phyloP scores from a whole-genome alignment of 64 coral and sea anemone species.

The Platygyra sinensis region DNA sequence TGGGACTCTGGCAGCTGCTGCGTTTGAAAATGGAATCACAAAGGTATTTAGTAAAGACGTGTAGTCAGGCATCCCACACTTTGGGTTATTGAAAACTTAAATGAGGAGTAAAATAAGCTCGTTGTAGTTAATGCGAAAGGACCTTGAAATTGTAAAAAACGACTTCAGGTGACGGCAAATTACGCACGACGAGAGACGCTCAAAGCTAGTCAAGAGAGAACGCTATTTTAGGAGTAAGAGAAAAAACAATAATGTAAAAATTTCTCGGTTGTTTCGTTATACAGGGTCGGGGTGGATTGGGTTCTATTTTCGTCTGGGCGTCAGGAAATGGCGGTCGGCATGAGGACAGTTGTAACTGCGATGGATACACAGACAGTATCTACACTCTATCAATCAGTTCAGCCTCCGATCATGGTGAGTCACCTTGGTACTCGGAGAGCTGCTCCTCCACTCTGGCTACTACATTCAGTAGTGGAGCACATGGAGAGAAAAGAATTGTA shows the following conservation, averaged over 20 bases:
- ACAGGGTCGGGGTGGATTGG: conserved; percentile 89
- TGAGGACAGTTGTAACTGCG: conserved; percentile 98
- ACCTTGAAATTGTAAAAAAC: too few species aligned
- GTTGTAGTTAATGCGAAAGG: too few species aligned
- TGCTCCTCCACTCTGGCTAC: conserved; percentile 97
- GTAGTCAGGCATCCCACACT: too few species aligned
- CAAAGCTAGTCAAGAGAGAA: too few species aligned
- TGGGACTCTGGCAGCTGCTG: conserved; percentile 92
- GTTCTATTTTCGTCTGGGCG: conserved; percentile 97
- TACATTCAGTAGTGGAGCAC: conserved; percentile 95
- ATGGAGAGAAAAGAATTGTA: conserved; percentile 91
- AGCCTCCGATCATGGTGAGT: conserved; percentile 93
- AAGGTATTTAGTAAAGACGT: conserved; percentile 57
- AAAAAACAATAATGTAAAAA: too few species aligned
- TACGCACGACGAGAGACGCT: too few species aligned
- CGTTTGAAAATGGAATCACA: conserved; percentile 94
- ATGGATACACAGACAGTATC: conserved; percentile 96
- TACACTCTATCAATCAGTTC: conserved; percentile 98
- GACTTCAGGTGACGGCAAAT: too few species aligned
- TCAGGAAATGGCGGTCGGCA: conserved; percentile 97
- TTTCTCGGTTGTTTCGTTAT: background rate
- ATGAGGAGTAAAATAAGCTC: too few species aligned
- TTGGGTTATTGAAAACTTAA: too few species aligned
- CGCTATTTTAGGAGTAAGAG: too few species aligned
- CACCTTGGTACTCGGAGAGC: conserved; percentile 96